phyloP scores from a whole-genome alignment of 1,140 invertebrate genomes.

The Tetraneura akinire region DNA sequence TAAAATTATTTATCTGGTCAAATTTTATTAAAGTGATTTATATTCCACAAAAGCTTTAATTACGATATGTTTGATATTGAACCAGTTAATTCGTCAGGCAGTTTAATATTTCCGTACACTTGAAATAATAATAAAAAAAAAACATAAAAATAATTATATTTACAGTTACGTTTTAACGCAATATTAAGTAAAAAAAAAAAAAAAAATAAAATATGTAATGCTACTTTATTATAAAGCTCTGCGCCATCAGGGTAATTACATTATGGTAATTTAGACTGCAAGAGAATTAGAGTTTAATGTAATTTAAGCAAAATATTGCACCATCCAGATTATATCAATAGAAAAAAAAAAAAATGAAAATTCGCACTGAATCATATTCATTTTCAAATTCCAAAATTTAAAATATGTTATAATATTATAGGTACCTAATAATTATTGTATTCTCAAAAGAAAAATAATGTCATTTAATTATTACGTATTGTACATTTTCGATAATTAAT shows the following conservation, averaged over 20 bases:
- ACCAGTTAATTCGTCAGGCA: neutral
- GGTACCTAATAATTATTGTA: too few relatives aligned
- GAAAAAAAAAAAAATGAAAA: too few relatives aligned
- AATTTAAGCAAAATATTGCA: neutral
- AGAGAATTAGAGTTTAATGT: neutral
- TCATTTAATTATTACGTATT: too few relatives aligned
- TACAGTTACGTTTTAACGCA: neutral
- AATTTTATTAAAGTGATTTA: neutral
- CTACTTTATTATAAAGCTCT: neutral
- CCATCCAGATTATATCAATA: neutral
- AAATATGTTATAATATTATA: too few relatives aligned
- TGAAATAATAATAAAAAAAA: too few relatives aligned
- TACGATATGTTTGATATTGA: neutral
- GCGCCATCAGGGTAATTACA: neutral
- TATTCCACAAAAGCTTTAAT: neutral
- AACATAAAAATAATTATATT: constrained; percentile 2
- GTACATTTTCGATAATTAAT: too few relatives aligned
- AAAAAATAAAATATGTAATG: neutral
- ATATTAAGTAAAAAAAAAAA: constrained; percentile 4
- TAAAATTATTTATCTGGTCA: too few relatives aligned
- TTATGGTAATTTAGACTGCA: neutral
- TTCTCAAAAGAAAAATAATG: too few relatives aligned
- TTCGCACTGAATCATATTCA: too few relatives aligned
- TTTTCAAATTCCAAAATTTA: too few relatives aligned
- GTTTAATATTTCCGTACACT: neutral